These are phyloP conservation scores for Ophraella communa DNA, from an alignment of 2,888 invertebrate species.

Conservation along the genomic window DNA sequence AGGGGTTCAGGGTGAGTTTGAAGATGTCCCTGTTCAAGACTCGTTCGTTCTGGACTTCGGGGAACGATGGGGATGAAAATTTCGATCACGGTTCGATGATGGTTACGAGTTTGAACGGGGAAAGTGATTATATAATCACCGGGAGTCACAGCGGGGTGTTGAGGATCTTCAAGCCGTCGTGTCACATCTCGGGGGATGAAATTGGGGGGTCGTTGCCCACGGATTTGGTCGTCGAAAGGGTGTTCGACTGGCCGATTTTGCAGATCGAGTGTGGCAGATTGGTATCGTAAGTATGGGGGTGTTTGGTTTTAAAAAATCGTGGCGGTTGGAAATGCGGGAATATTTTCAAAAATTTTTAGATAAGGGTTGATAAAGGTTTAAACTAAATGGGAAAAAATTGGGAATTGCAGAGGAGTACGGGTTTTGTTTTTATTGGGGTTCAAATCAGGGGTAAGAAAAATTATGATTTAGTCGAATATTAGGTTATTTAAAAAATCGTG, in stretches of 20 bases:
- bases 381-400: no score
- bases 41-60: constrained; percentile 86
- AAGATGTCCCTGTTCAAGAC: constrained; percentile 92
- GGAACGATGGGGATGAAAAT: constrained; percentile 69
- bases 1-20: no score
- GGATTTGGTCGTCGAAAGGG: constrained; percentile 78
- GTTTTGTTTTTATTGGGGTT: no score
- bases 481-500: no score
- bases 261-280: constrained; percentile 85
- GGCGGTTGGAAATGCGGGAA: no score
- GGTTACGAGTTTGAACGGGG: constrained; percentile 63
- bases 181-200: constrained; percentile 56
- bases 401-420: no score
- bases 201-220: constrained; percentile 64
- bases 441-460: no score
- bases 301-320: no score
- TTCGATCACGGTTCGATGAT: constrained; percentile 62
- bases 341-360: no score
- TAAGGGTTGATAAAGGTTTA: no score
- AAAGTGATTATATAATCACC: constrained; percentile 78
- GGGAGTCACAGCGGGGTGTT: constrained; percentile 83
- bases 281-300: constrained; percentile 85
- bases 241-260: constrained; percentile 76
- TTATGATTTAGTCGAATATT: no score
- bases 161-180: constrained; percentile 74